phyloP scores from a whole-genome alignment of 2,797 vertebrate genomes.

The Tarsius wallacei region DNA sequence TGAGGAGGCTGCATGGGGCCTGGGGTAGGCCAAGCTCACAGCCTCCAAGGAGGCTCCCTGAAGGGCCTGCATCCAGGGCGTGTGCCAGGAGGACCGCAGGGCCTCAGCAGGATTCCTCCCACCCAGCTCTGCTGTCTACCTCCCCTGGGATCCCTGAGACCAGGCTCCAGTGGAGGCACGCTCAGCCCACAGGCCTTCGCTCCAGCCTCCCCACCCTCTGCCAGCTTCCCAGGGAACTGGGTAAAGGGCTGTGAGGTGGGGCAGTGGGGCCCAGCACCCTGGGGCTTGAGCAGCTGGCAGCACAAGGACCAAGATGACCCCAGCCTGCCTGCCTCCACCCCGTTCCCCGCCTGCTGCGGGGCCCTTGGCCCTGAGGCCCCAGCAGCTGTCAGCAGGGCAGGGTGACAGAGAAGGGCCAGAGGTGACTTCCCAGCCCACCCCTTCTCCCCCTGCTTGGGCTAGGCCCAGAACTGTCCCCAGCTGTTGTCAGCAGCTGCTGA shows the following conservation, averaged over 20 bases:
- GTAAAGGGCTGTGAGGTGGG: constrained; percentile 66
- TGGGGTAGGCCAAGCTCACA: constrained; percentile 28
- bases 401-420: constrained; percentile 77
- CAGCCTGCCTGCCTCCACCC: background rate
- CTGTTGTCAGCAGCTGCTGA: constrained; percentile 67
- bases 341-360: background rate
- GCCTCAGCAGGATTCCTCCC: background rate
- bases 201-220: background rate
- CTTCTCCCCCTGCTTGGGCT: background rate
- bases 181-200: constrained; percentile 52
- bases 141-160: background rate
- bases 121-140: background rate
- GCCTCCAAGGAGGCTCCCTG: background rate
- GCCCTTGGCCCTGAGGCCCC: constrained; percentile 36
- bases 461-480: constrained; percentile 44
- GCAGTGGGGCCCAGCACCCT: background rate
- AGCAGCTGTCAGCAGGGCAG: constrained; percentile 76
- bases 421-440: constrained; percentile 69
- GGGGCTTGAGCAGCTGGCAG: constrained; percentile 26
- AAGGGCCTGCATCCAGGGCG: background rate
- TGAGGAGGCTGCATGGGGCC: background rate
- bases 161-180: background rate
- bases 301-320: constrained; percentile 64
- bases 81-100: background rate
- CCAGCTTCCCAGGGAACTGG: constrained; percentile 36